Evolutionary conservation across 35 echinoderm and acorn worm species (phyloP), one percentile per base, ranked within the genome.

Genomic region (Heliocidaris tuberculata): DNA sequence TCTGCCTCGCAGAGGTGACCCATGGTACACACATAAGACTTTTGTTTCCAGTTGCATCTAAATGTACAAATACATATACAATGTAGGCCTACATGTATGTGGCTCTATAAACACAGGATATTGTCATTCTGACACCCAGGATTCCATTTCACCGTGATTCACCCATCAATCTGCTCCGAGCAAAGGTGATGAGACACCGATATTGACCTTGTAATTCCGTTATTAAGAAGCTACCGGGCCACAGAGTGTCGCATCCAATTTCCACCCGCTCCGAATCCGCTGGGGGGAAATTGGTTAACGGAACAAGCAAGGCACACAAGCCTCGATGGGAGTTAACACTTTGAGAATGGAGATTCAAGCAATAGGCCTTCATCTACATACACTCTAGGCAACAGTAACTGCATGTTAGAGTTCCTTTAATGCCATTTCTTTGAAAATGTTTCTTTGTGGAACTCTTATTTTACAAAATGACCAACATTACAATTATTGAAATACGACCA

Each of bases 161-260:
- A 78, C 65, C 65, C 65, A 78, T 78, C 65, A 78, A 78, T 78
- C 17, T 24, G 27, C 65, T 78, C 65, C 19, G 17, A 27, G 65
- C 65, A 78, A 78, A 78, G 65, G 65, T 78, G 65, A 19, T 19
- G 65, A 21, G 21, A 78, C 65, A 78, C 65, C 65, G 65, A 78
- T 78, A n/a, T 78, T 78, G 65, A 78, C 65, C 65, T 78, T 78
- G 65, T 78, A 78, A 78, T 78, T 78, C 65, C 65, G 65, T 24
- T 78, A 78, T 78, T 78, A 78, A 78, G 65, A 78, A 78, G 17
- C 65, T 24, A 78, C 65, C 65, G 65, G 27, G 65, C 65, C 65
- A 78, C 21, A 24, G 7, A 78, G 65, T 78, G 65, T 78, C 65
- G 65, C 65, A 78, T 78, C 21, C 65, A 78, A 78, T 78, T 27